Evolutionary conservation across 2,888 invertebrate genomes (phyloP).

Genomic region (Limenitis camilla): DNA sequence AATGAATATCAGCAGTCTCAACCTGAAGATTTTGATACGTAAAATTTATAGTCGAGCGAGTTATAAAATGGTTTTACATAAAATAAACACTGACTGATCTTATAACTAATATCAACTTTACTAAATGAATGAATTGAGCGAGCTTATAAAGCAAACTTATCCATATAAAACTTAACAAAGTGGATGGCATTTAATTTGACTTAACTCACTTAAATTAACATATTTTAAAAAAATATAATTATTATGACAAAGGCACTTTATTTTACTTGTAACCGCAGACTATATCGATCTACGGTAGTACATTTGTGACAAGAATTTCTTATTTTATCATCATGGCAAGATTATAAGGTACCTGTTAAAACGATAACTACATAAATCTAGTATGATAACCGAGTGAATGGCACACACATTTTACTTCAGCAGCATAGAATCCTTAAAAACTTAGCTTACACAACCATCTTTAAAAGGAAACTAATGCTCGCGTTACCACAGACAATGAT

Average conservation of each 20-base stretch:
- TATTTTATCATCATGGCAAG: conserved; percentile 74
- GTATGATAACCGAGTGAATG: conserved; percentile 70
- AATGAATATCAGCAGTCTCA: not conserved
- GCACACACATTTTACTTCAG: conserved; percentile 60
- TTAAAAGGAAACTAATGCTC: conserved; percentile 33
- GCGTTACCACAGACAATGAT: conserved; percentile 35
- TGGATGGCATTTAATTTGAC: conserved; percentile 75
- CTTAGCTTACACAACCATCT: conserved; percentile 28
- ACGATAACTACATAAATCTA: conserved; percentile 64
- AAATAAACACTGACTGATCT: conserved; percentile 38
- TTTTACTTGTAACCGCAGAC: conserved; percentile 54
- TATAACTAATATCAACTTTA: conserved; percentile 58
- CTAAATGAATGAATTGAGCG: conserved; percentile 71
- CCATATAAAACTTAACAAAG: conserved; percentile 72
- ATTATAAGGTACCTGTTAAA: conserved; percentile 74
- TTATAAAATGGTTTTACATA: conserved; percentile 16
- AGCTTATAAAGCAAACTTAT: conserved; percentile 69
- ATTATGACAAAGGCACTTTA: conserved; percentile 69
- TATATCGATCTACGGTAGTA: conserved; percentile 45
- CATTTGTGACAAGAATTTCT: conserved; percentile 70
- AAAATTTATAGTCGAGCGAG: conserved; percentile 3
- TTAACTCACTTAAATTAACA: conserved; percentile 68
- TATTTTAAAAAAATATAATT: conserved; percentile 60
- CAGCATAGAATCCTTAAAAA: conserved; percentile 29
- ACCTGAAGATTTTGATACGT: conserved; percentile 3